Percentiles rank a stretch among this genome's conserved stretches.
Conservation (phyloP, 2,797 vertebrate species). For the Rousettus madagascariensis region DNA sequence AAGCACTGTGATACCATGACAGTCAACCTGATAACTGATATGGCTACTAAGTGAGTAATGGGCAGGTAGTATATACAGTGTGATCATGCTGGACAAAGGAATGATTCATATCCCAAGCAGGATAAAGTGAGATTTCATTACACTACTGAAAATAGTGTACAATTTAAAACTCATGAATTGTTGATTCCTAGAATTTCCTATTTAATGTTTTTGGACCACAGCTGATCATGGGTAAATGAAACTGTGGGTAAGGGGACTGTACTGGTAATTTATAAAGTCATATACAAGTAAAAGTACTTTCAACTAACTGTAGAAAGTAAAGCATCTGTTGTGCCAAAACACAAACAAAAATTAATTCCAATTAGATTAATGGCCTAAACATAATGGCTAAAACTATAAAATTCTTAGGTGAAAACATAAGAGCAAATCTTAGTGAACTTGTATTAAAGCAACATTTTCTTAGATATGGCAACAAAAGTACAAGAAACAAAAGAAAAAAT, state of each 20-base stretch:
- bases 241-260: neutral
- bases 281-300: neutral
- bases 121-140: neutral
- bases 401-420: neutral
- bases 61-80: neutral
- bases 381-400: neutral
- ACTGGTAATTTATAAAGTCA: neutral
- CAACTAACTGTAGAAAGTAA: neutral
- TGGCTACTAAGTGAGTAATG: neutral
- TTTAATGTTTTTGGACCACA: neutral
- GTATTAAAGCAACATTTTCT: neutral
- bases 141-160: neutral
- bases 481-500: neutral
- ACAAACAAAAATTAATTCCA: slow-evolving; percentile 9
- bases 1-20: neutral
- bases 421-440: neutral
- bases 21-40: neutral
- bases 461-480: neutral
- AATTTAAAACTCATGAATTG: neutral
- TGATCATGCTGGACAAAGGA: neutral
- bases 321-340: neutral
- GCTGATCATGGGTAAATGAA: neutral
- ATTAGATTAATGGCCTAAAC: neutral
- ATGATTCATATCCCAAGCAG: neutral
- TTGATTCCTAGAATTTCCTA: neutral